Base-by-base conservation (phyloP, 2,888 invertebrate genomes). In the Nephrocerus scutellatus region DNA sequence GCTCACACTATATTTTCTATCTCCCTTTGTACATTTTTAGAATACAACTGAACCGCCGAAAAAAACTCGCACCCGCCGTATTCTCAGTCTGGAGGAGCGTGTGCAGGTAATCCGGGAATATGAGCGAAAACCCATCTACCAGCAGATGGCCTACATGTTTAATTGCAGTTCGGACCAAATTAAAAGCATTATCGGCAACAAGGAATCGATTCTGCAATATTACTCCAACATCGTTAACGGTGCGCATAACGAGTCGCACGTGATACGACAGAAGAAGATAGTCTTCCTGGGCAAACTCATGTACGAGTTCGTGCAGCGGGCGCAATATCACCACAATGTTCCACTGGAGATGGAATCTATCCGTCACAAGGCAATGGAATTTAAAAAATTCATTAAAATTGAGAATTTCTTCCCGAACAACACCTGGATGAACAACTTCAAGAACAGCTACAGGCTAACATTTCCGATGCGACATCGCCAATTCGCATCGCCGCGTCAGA, bases 121-220 rank as follows among this genome's bases (percentile, higher is more conserved):
- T 35, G 52, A 52, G 19, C 44, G 42, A 14, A 44, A 43, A 13
- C 52, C 54, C 2, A 41, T 54, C 1, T 54, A 52, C 33, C 50
- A 51, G 26, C 47, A 52, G 12, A 50, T 54, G 6, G 54, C 54
- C n/a, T 44, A 43, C 1, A 40, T 43, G 4, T 46, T 52, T 30
- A 48, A 49, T 31, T 54, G 54, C 31, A 54, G 54, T 31, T 54
- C 52, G 54, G 52, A 54, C 36, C 54, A 54, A 42, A 52, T 54
- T 12, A 52, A 51, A 37, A 54, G 50, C 36, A 45, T 54, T 3
- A 47, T 54, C 4, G 47, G 46, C 7, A 54, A 52, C 36, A 50
- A 52, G 10, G 48, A 50, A 24, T 43, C 46, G 15, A 54, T 54
- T 25, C 40, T 54, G 12, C 44, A 49, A 15, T 51, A 54, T 21